Evolutionary conservation across 2,797 vertebrate species (phyloP), one percentile per base, ranked within the genome.

Genomic region (Pipistrellus pygmaeus): DNA sequence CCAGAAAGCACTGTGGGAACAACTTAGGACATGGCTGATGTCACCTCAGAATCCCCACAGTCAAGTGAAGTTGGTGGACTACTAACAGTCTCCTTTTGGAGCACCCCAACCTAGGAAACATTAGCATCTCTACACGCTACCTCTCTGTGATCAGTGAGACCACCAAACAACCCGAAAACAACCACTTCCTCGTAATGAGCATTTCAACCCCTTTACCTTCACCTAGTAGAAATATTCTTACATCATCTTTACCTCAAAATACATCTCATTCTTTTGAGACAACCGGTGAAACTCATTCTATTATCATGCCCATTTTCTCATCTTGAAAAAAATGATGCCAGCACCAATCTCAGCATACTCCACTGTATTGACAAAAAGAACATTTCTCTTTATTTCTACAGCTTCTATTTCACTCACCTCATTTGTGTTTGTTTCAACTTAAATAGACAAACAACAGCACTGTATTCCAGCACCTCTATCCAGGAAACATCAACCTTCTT

Each of bases 61-160:
- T 27, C 38, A n/a, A 64, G 14, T 64, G 30, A 64, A 7, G 14
- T n/a, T 3, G 1, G 14, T 64, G 13, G 3, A 4, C 30, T 17
- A n/a, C 3, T 3, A 7, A 7, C 8, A 66, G 64, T 3, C 0
- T 5, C 15, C 30, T 8, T n/a, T 66, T 4, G 1, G 6, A 32
- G 64, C 15, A 9, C 64, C 15, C 7, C 64, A 8, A n/a, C 15
- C 17, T 7, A 66, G 64, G n/a, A 18, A 32, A 66, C 15, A 17
- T 66, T 15, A 18, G 64, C 15, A 8, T 32, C n/a, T 18, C 17
- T n/a, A n/a, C n/a, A 18, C 32, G 8, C 30, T 2, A 66, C 13
- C 1, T 1, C 3, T 4, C n/a, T 32, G 17, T 0, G 4, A 66
- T 1, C n/a, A 66, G 2, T 66, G n/a, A 66, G 7, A 66, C n/a